These are phyloP conservation scores for Glyphotaelius pellucidus DNA, from an alignment of 2,888 invertebrate species.

Conservation along the genomic window DNA sequence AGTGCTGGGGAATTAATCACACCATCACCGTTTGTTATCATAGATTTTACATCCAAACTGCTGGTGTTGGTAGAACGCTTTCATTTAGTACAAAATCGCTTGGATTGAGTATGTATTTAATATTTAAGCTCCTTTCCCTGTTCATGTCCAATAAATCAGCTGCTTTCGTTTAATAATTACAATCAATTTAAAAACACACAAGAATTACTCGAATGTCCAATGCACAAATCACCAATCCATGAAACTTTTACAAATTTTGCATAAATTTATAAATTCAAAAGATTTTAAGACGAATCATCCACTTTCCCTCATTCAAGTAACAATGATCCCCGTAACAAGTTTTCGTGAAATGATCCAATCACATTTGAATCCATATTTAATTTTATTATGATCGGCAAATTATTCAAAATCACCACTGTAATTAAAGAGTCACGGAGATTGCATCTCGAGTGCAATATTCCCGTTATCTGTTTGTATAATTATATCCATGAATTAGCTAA, in stretches of 20 bases:
- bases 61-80: slow-evolving; percentile 46
- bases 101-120: slow-evolving; percentile 23
- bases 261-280: neutral
- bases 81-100: slow-evolving; percentile 18
- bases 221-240: slow-evolving; percentile 16
- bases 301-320: slow-evolving; percentile 1
- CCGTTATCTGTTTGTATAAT: neutral
- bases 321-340: slow-evolving; percentile 5
- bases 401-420: neutral
- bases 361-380: neutral
- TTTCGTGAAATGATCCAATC: neutral
- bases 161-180: neutral
- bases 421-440: neutral
- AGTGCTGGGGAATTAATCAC: slow-evolving; percentile 20
- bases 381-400: neutral
- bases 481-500: slow-evolving; percentile 30
- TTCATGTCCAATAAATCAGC: neutral
- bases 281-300: neutral
- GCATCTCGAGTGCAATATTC: neutral
- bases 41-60: slow-evolving; percentile 26
- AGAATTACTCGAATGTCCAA: neutral
- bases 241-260: slow-evolving; percentile 7
- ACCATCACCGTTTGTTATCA: slow-evolving; percentile 39
- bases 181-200: neutral
- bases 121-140: slow-evolving; percentile 17